Evolutionary conservation across 2,113 vertebrate species (phyloP).

Genomic region (Barnardius zonarius): DNA sequence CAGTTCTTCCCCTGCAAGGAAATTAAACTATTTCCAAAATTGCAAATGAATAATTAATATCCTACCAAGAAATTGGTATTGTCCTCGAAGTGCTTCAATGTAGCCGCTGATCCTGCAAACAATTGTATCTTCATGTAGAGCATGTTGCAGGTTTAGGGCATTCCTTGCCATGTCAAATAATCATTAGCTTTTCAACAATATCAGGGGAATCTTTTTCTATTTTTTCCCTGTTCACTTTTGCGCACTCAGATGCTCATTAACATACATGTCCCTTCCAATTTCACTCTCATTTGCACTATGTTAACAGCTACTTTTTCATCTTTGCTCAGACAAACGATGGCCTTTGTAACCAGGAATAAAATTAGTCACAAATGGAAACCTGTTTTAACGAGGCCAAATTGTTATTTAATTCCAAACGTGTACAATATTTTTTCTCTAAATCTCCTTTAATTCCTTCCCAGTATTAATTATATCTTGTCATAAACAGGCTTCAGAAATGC

Average conservation of each 20-base stretch:
- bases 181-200: conserved; percentile 32
- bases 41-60: conserved; percentile 7
- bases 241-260: conserved; percentile 13
- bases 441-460: conserved; percentile 43
- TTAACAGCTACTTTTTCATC: conserved; percentile 67
- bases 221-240: neutral
- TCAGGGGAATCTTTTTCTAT: neutral
- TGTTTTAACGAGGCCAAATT: conserved; percentile 66
- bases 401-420: conserved; percentile 58
- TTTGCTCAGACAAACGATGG: conserved; percentile 47
- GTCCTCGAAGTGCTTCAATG: neutral
- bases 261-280: conserved; percentile 61
- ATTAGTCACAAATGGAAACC: conserved; percentile 33
- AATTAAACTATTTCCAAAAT: neutral
- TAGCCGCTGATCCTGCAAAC: neutral
- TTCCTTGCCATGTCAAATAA: conserved; percentile 29
- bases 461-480: conserved; percentile 58
- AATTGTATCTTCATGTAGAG: neutral
- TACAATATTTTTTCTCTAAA: conserved; percentile 36
- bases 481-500: conserved; percentile 2
- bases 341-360: conserved; percentile 58
- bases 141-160: neutral
- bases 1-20: neutral
- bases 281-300: conserved; percentile 55
- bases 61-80: neutral